Base-by-base conservation (phyloP, 2,797 vertebrate genomes). In the Petrocephalus schoutedeni region DNA sequence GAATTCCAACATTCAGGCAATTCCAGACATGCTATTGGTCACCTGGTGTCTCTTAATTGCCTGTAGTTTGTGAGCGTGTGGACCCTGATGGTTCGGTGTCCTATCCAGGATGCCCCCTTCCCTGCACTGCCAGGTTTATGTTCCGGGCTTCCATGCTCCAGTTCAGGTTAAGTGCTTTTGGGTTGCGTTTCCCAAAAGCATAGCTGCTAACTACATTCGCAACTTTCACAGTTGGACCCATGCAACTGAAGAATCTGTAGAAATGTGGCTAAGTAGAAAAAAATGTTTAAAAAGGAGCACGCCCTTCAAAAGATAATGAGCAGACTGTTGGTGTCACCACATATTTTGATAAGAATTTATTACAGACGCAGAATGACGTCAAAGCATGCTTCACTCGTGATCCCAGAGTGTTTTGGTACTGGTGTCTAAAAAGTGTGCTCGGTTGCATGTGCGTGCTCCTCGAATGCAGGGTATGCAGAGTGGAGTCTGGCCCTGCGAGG, bases 381-480 rank as follows among this genome's bases (percentile, higher is more conserved):
- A 85, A 87, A 10, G 61, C 61, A 85, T 84, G 86, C 2, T 74
- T 49, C 28, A 36, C 53, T 83, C 54, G 32, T 32, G 45, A 86
- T 49, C 87, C 80, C 86, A 10, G 53, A 87, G 89, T 89, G 87
- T 86, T 90, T 88, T 71, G 91, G 91, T 92, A 88, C 89, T 89
- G 85, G 71, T 88, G 89, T 89, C 89, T 87, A 91, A 91, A 91
- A 92, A 91, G 92, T 90, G 91, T 90, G 88, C 90, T 89, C 89
- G 91, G 90, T 91, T 91, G 90, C 89, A 91, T 92, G 90, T 89
- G 90, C 89, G 89, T 90, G 88, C 88, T 80, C 90, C 57, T 57
- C 54, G 88, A 88, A 88, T 90, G 87, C 86, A 71, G 87, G 84
- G 89, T 58, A 88, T 85, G 89, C 88, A 88, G 89, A 74, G 67